Evolutionary conservation across 2,888 invertebrate genomes (phyloP), one percentile per base, ranked within the genome.

Genomic region (Drosophila subsilvestris): DNA sequence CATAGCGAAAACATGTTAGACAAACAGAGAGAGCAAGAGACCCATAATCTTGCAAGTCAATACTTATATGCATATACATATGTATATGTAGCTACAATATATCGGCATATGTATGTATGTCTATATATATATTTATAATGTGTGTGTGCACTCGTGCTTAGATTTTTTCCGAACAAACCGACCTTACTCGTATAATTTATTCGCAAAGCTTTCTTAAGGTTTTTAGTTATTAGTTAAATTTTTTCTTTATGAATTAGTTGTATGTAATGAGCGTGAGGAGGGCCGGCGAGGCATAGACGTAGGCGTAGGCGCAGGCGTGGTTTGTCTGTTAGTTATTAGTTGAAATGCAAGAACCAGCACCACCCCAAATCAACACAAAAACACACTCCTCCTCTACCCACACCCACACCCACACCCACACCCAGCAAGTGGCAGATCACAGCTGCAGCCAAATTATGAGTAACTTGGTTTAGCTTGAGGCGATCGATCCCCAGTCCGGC

Each of bases 391-490:
- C 32, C 25, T 18, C 14, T 29, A n/a, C 29, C 48, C 12, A 25
- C 22, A 22, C 22, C 43, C 27, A 22, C 47, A 8, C 8, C 43
- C 44, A 20, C 43, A 10, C 6, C 18, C 27, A 42, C 48, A 25
- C 32, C 47, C 68, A 54, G 53, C 56, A 56, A 47, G 20, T 18
- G 9, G 61, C 70, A 53, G 50, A 27, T 55, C 53, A 59, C 47
- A 75, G 71, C 66, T 63, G 76, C 63, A 72, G 63, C 71, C 71
- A 75, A 77, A 86, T 80, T 90, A 90, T 90, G 90, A 89, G 86
- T 85, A 82, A 84, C 90, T 90, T 90, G 90, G 89, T 90, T 90
- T 86, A 79, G 89, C 79, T 86, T 90, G 85, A 65, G 59, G 44
- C 47, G 45, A 17, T 60, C 32, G 22, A 9, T 55, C 22, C 44